These are phyloP conservation scores for Alethe diademata DNA, from an alignment of 2,113 vertebrate genomes.

Conservation along the genomic window DNA sequence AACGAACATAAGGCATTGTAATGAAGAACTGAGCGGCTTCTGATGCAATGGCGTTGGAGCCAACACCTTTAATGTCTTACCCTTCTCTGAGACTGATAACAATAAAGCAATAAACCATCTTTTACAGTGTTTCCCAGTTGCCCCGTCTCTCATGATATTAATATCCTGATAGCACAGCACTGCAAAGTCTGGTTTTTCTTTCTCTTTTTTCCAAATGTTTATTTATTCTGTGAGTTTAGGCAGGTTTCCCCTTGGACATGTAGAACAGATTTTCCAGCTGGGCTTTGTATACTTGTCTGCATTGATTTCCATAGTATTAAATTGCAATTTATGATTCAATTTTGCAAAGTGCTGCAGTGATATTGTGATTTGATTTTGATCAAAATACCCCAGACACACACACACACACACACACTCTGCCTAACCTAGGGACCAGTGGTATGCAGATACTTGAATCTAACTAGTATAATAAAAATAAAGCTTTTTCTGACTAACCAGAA, in stretches of 20 bases:
- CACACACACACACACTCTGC: not conserved
- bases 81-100: no score
- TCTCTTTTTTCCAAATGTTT: not conserved
- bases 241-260: not conserved
- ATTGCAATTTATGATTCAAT: not conserved
- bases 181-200: not conserved
- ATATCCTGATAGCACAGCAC: not conserved
- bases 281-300: not conserved
- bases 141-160: no score
- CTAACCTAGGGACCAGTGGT: no score
- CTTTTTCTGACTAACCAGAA: not conserved
- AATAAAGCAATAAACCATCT: no score
- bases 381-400: not conserved
- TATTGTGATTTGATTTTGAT: not conserved
- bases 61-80: no score
- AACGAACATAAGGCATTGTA: no score
- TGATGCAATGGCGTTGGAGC: no score
- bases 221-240: not conserved
- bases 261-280: not conserved
- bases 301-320: conserved; percentile 1
- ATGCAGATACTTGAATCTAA: not conserved
- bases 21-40: no score
- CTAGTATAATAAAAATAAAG: not conserved
- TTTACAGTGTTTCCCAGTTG: no score
- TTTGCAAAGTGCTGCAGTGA: not conserved